phyloP scores from a whole-genome alignment of 2,888 invertebrate genomes.

The Microplitis manilae region DNA sequence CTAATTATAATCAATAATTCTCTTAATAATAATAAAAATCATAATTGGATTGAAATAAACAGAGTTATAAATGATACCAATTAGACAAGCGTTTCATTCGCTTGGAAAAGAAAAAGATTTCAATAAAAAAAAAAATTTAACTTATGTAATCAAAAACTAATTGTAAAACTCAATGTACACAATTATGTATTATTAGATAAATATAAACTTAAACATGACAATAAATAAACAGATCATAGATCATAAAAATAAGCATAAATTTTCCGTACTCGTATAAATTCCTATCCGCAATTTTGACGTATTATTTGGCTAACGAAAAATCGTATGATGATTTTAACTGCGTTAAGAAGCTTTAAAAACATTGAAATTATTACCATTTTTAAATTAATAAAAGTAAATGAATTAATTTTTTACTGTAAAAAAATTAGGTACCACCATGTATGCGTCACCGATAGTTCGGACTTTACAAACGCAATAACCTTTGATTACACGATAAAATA shows the following conservation, averaged over 20 bases:
- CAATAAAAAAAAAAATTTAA: too few species aligned
- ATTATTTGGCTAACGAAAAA: constrained; percentile 91
- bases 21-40: not conserved
- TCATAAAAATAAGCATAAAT: not conserved
- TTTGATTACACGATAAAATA: constrained; percentile 96
- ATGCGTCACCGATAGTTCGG: constrained; percentile 92
- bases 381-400: not conserved
- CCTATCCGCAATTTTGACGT: constrained; percentile 92
- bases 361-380: constrained; percentile 87
- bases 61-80: not conserved
- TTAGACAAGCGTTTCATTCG: not conserved
- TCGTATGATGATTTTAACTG: constrained; percentile 89
- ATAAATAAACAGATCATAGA: not conserved
- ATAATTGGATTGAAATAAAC: not conserved
- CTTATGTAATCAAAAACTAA: not conserved
- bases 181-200: not conserved
- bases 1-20: not conserved
- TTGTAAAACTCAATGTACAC: too few species aligned
- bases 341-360: constrained; percentile 89
- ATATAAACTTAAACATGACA: constrained; percentile 5
- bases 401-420: not conserved
- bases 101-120: constrained; percentile 14
- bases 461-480: constrained; percentile 99
- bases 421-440: constrained; percentile 78
- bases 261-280: constrained; percentile 83